A percentile compares a stretch with the other conserved stretches of the same genome.
phyloP scores from a whole-genome alignment of 2,888 invertebrate species.

The Thymelicus lineola region DNA sequence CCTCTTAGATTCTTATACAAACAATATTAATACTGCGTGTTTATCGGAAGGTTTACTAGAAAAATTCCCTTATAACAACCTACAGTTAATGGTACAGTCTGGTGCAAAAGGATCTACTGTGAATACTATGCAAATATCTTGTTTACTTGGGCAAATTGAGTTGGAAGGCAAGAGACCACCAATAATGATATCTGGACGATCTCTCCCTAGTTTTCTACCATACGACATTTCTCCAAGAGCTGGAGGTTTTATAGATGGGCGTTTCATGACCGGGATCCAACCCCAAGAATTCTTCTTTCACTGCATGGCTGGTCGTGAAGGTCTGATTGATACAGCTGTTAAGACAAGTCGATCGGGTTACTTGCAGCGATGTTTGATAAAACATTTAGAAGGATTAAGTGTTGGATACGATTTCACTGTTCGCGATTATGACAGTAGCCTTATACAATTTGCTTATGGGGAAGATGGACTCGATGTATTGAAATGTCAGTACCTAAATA shows the following conservation, averaged over 20 bases:
- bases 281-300: constrained; percentile 99
- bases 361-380: constrained; percentile 97
- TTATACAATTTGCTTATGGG: constrained; percentile 97
- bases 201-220: constrained; percentile 95
- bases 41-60: constrained; percentile 93
- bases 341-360: constrained; percentile 99
- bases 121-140: constrained; percentile 99
- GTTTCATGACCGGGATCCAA: constrained; percentile 99
- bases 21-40: constrained; percentile 95
- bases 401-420: constrained; percentile 98
- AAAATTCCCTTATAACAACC: constrained; percentile 96
- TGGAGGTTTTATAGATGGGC: constrained; percentile 97
- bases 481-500: constrained; percentile 93
- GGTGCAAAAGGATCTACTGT: constrained; percentile 99
- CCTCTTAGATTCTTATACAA: constrained; percentile 92
- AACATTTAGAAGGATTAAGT: constrained; percentile 98
- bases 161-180: constrained; percentile 99
- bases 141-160: constrained; percentile 98
- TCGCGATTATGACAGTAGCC: constrained; percentile 95
- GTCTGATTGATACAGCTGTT: constrained; percentile 99
- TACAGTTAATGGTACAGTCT: constrained; percentile 99
- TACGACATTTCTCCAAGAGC: constrained; percentile 96
- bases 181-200: constrained; percentile 96
- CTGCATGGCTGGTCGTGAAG: constrained; percentile 99
- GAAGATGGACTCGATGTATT: constrained; percentile 97